Evolutionary conservation across 2,113 vertebrate species (phyloP).

Genomic region (Dendrocopos noguchii): DNA sequence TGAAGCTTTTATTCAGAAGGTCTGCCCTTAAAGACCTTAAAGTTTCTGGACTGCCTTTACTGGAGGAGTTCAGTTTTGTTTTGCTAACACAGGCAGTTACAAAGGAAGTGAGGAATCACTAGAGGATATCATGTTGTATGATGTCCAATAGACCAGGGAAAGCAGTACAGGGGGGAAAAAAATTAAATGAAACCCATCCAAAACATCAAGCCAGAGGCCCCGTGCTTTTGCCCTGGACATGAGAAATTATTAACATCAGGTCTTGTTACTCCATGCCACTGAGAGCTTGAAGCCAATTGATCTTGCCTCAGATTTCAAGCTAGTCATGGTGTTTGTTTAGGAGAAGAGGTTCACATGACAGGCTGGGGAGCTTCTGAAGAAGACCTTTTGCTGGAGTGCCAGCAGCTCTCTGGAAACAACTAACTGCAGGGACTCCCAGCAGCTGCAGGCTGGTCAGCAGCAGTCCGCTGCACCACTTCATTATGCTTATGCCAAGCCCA

Average conservation of each 20-base stretch:
- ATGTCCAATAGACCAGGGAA: not conserved
- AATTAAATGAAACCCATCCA: not conserved
- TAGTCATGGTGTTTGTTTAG: not conserved
- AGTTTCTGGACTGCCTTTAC: not conserved
- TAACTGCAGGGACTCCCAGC: conserved; percentile 6
- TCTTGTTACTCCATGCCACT: not conserved
- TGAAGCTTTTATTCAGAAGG: not conserved
- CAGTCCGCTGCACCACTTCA: not conserved
- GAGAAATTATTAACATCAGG: not conserved
- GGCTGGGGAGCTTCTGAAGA: not conserved
- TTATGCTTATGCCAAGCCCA: not conserved
- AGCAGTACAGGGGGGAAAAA: not conserved
- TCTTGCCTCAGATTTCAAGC: conserved; percentile 8
- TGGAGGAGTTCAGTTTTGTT: not conserved
- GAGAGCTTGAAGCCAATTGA: conserved; percentile 1
- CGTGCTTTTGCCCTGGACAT: not conserved
- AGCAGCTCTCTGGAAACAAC: conserved; percentile 18
- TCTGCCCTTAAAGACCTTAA: not conserved
- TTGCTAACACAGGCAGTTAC: not conserved
- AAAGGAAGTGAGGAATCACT: not conserved
- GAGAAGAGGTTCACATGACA: conserved; percentile 32
- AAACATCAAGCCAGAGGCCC: not conserved
- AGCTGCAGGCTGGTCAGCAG: not conserved
- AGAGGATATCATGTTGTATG: not conserved
- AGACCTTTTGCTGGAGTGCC: conserved; percentile 14